Conservation (phyloP, 2,797 vertebrate genomes). For the Alectoris magna region DNA sequence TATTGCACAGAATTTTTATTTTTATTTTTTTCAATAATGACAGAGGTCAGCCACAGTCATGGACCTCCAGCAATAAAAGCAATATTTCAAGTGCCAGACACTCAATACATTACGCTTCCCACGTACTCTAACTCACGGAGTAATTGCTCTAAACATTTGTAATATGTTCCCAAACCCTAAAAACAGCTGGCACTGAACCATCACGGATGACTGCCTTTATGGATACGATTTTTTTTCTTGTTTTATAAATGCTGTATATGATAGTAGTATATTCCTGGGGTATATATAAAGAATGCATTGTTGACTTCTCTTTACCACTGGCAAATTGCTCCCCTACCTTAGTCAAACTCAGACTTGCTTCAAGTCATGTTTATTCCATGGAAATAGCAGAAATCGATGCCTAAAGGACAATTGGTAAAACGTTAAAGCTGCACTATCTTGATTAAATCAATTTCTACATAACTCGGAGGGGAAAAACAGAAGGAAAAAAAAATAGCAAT, state of each 20-base stretch:
- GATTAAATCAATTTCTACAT: conserved; percentile 60
- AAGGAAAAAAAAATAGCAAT: conserved; percentile 37
- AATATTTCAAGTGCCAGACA: conserved; percentile 83
- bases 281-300: conserved; percentile 47
- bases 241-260: conserved; percentile 63
- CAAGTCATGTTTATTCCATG: conserved; percentile 73
- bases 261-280: conserved; percentile 70
- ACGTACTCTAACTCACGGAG: conserved; percentile 75
- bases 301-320: conserved; percentile 74
- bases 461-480: not conserved
- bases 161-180: conserved; percentile 75
- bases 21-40: conserved; percentile 79
- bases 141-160: conserved; percentile 72
- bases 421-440: conserved; percentile 70
- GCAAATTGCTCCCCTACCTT: conserved; percentile 80
- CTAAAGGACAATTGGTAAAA: conserved; percentile 57
- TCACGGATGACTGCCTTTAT: conserved; percentile 69
- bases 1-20: conserved; percentile 85
- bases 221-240: conserved; percentile 61
- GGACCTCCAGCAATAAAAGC: conserved; percentile 82
- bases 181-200: conserved; percentile 78
- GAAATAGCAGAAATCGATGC: conserved; percentile 75
- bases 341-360: conserved; percentile 81
- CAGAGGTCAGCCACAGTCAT: conserved; percentile 81
- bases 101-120: conserved; percentile 79